Evolutionary conservation across 2,797 vertebrate species (phyloP).

Genomic region (Oreortyx pictus): DNA sequence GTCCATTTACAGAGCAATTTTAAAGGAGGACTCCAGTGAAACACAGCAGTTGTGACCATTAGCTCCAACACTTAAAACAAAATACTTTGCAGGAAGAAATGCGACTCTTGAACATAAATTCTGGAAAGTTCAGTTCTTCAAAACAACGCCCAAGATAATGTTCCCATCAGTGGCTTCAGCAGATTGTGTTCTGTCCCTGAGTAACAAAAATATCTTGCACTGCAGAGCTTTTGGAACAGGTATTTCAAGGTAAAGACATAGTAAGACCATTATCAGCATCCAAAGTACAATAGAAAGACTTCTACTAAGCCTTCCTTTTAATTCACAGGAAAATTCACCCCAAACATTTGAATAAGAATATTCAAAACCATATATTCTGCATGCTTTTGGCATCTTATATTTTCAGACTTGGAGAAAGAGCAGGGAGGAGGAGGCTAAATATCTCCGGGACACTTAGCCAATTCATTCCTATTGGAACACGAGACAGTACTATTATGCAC

Average conservation of each 20-base stretch:
- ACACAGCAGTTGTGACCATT: not conserved
- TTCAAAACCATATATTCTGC: not conserved
- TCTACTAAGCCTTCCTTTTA: not conserved
- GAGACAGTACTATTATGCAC: not conserved
- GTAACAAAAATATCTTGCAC: not conserved
- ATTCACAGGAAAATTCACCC: not conserved
- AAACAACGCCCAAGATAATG: not conserved
- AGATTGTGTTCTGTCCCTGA: slow-evolving; percentile 24
- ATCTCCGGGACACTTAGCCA: not conserved
- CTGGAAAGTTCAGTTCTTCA: not conserved
- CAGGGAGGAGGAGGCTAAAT: not conserved
- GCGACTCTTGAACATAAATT: not conserved
- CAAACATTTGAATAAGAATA: not conserved
- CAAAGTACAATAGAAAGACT: not conserved
- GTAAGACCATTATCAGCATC: not conserved
- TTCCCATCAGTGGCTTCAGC: not conserved
- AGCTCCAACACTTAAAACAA: not conserved
- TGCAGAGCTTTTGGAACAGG: not conserved
- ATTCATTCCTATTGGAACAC: not conserved
- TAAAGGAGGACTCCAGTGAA: not conserved
- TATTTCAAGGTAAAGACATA: not conserved
- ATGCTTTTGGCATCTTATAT: not conserved
- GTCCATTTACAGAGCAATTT: not conserved
- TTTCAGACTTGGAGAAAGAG: not conserved
- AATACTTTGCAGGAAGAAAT: not conserved